phyloP scores from a whole-genome alignment of 2,888 invertebrate genomes.

The Drosophila austrosaltans region DNA sequence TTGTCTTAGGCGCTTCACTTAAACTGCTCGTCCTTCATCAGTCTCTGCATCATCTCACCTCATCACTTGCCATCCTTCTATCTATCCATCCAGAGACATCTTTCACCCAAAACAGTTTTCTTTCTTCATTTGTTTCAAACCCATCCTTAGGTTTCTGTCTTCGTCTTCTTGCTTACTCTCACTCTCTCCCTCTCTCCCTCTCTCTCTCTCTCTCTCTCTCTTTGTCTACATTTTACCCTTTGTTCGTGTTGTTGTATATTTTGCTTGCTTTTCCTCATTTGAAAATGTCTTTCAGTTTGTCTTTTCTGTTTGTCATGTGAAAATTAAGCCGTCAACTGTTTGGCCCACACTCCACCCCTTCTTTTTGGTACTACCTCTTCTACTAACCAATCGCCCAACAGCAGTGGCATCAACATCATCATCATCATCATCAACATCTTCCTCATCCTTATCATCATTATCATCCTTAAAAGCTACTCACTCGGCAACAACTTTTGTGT shows the following conservation, averaged over 20 bases:
- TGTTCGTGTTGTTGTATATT: constrained; percentile 18
- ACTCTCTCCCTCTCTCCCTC: not conserved
- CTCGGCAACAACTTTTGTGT: constrained; percentile 35
- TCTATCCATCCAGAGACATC: constrained; percentile 5
- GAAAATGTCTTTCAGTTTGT: constrained; percentile 63
- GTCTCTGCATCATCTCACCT: constrained; percentile 46
- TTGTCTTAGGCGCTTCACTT: constrained; percentile 38
- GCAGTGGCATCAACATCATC: not conserved
- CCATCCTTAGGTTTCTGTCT: not conserved
- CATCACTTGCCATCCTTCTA: constrained; percentile 30
- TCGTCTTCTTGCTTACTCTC: not conserved
- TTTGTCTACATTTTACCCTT: constrained; percentile 11
- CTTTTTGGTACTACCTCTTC: not conserved
- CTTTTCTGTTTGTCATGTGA: constrained; percentile 69
- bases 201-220: constrained; percentile 1
- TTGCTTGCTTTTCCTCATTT: constrained; percentile 39
- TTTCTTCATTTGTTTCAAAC: constrained; percentile 8
- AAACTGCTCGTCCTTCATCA: constrained; percentile 42
- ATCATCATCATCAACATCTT: constrained; percentile 17
- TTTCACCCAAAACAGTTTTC: constrained; percentile 11
- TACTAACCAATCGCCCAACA: not conserved
- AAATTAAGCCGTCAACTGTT: constrained; percentile 68
- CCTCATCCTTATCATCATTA: constrained; percentile 41
- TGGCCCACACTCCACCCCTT: not conserved
- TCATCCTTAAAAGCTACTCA: constrained; percentile 51